phyloP scores from a whole-genome alignment of 2,888 invertebrate genomes.

The Lasioglossum malachurum region DNA sequence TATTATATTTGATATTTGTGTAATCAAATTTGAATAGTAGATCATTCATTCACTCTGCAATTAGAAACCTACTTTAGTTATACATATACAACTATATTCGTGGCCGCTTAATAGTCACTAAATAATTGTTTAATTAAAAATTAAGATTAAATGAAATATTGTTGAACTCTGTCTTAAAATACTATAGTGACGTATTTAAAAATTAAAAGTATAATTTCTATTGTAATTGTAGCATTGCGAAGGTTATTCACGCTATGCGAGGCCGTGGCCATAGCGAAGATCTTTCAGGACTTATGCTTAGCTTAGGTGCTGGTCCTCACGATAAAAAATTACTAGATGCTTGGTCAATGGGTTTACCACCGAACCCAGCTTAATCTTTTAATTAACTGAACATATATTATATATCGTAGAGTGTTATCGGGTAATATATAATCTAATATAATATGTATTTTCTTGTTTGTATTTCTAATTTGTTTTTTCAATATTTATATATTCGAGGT shows the following conservation, averaged over 20 bases:
- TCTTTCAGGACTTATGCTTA: conserved; percentile 81
- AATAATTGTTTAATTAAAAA: too few species aligned
- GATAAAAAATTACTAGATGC: conserved; percentile 82
- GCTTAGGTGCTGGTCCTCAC: conserved; percentile 82
- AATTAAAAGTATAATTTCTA: conserved; percentile 27
- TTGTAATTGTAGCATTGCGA: conserved; percentile 79
- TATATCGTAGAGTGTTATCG: conserved; percentile 52
- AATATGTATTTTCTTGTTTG: conserved; percentile 34
- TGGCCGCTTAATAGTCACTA: too few species aligned
- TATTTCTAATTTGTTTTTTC: conserved; percentile 36
- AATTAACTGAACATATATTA: conserved; percentile 38
- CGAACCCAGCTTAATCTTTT: conserved; percentile 79
- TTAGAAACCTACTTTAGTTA: too few species aligned
- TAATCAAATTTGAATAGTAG: too few species aligned
- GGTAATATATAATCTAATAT: conserved; percentile 62
- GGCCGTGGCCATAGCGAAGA: conserved; percentile 80
- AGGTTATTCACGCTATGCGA: conserved; percentile 81
- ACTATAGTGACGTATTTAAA: neutral
- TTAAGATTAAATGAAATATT: neutral
- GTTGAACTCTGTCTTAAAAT: neutral
- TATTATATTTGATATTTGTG: too few species aligned
- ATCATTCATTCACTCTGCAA: too few species aligned
- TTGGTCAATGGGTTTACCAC: conserved; percentile 83
- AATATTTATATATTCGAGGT: conserved; percentile 66
- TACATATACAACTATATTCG: too few species aligned